Base-by-base conservation (phyloP, 2,888 invertebrate genomes). In the Harpalus rufipes region DNA sequence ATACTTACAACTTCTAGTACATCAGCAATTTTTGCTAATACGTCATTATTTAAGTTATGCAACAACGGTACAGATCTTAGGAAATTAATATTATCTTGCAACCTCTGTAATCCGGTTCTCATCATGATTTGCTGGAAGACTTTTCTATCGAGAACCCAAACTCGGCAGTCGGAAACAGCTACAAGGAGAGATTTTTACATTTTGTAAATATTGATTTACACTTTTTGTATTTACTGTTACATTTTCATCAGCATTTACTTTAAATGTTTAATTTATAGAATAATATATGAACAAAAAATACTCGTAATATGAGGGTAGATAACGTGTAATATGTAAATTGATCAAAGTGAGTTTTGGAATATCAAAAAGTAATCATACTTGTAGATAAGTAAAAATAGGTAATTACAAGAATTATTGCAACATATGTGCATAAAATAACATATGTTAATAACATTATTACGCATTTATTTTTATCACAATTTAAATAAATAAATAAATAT, bases 121-220 rank as follows among this genome's bases (percentile, higher is more conserved):
- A 95, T 94, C 95, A 95, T 95, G 39, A 95, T 95, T 86, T 93
- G 92, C 89, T 95, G 95, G 90, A 95, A 95, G 12, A 94, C 93
- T 86, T 93, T 91, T 79, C 95, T 90, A 88, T 95, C 95, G 88
- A 95, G 90, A 41, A 94, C 94, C 95, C 95, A 95, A 85, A 95
- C 93, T 88, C 93, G 92, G 51, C 94, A 93, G 87, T 93, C 92
- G 1, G 92, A 92, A 76, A 94, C 90, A 32, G 94, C 95, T 95
- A 32, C 3, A 32, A 32, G 32, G 0, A 32, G 10, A 12, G 59
- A 16, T 16, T 56, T 56, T 56, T 56, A 32, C 32, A 51, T 16
- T n/a, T 59, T 59, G 14, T 8, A 59, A n/a, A 7, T 59, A n/a
- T 18, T 7, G 44, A 25, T 63, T 0, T 63, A 5, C 21, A 63